Base-by-base conservation (phyloP, 1,140 invertebrate species). In the Trissolcus basalis region DNA sequence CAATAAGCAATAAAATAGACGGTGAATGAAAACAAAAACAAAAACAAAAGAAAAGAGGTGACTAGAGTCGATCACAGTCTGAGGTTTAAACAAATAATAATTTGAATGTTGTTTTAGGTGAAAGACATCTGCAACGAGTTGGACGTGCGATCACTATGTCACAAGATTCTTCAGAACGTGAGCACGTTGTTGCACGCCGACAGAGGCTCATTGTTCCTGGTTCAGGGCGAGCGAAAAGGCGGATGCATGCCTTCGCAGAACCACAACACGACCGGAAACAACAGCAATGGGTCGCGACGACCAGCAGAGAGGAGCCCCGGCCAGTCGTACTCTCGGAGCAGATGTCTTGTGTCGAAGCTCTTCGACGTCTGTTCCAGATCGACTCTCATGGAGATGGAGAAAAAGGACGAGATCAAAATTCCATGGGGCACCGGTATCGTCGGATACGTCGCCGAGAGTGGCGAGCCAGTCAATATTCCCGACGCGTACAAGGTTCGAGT, bases 51-150 rank as follows among this genome's bases (percentile, higher is more conserved):
- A n/a, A n/a, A n/a, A n/a, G n/a, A n/a, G n/a, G n/a, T n/a, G n/a
- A n/a, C n/a, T n/a, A n/a, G n/a, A n/a, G n/a, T n/a, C n/a, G n/a
- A n/a, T n/a, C n/a, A n/a, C n/a, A n/a, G n/a, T n/a, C n/a, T n/a
- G n/a, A n/a, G n/a, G n/a, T n/a, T n/a, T n/a, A n/a, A n/a, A n/a
- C n/a, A n/a, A n/a, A n/a, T n/a, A n/a, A n/a, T n/a, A n/a, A n/a
- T n/a, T n/a, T n/a, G n/a, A n/a, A n/a, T n/a, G n/a, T n/a, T n/a
- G n/a, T n/a, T n/a, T n/a, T n/a, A 95, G 94, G 93, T 96, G 55
- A 97, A 98, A 89, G 96, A 98, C 85, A 98, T 98, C 80, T 98
- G 96, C 89, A 97, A 98, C 87, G 97, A 98, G 85, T 87, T 98
- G 80, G 97, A 98, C 81, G 93, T 98, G 13, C 92, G 95, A 60